Evolutionary conservation across 2,888 invertebrate species (phyloP), one percentile per base, ranked within the genome.

Genomic region (Oegoconia quadripuncta): DNA sequence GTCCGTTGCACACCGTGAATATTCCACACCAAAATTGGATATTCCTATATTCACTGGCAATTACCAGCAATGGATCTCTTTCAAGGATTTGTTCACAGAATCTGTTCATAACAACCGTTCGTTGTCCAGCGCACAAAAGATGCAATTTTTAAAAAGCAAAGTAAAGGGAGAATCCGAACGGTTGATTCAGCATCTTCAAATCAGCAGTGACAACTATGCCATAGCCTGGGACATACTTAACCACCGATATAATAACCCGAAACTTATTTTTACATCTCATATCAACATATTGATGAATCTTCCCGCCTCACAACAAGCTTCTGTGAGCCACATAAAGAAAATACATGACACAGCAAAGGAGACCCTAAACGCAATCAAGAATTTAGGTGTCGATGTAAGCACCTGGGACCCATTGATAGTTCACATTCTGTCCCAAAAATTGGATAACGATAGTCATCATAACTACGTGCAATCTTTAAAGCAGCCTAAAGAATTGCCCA

Each of bases 1-100:
- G 43, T 44, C 44, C 1, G 28, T 33, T 1, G 25, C 37, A 5
- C 47, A 52, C 15, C 40, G 40, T 1, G 47, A 48, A 16, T 40
- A 44, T 12, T 41, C 42, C 1, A 52, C 50, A 2, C 52, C 52
- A 6, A 34, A 44, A 29, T 23, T 52, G 5, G 48, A 52, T 2
- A 38, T 52, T 1, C 48, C 52, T 8, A 33, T 25, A 2, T 50
- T 50, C 23, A 37, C 18, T 13, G 52, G 51, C 0, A 48, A 34
- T 23, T 56, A 47, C 29, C 31, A 48, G 8, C 28, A 48, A 16
- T 48, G 49, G 49, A 30, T 32, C 2, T 43, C 48, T 3, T 44
- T 50, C 20, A 47, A 48, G 20, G 50, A 51, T 34, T 13, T 55
- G 12, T 55, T 52, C 32, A 40, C 27, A 0, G 52, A 55, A 38